Percentiles rank a stretch among this genome's conserved stretches.
Conservation (phyloP, 1,140 invertebrate species). For the Aphis gossypii region DNA sequence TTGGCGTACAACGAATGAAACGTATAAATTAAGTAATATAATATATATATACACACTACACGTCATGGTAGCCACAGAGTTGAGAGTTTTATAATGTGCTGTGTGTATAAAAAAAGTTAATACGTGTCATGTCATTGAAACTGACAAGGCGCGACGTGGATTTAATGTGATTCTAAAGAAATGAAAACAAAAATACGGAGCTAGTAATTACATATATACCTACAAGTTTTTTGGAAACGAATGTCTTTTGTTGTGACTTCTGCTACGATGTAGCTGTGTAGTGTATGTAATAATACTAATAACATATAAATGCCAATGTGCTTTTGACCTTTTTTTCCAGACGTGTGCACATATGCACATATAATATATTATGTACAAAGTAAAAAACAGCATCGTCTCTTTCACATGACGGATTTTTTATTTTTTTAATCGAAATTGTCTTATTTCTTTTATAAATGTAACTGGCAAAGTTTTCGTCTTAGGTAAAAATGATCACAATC, state of each 20-base stretch:
- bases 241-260: not conserved
- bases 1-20: not conserved
- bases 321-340: not conserved
- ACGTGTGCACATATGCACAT: not conserved
- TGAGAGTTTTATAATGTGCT: not conserved
- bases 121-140: not conserved
- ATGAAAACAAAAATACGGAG: not conserved
- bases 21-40: slow-evolving; percentile 4
- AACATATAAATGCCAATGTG: not conserved
- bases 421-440: not conserved
- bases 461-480: not conserved
- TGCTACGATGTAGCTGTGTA: not conserved
- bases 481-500: not conserved
- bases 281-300: not conserved
- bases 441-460: not conserved
- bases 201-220: not conserved
- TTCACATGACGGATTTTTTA: not conserved
- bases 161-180: not conserved
- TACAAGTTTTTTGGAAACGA: not conserved
- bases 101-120: not conserved
- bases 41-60: not conserved
- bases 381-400: not conserved
- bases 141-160: not conserved
- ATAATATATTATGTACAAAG: not conserved
- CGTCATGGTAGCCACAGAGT: not conserved